Evolutionary conservation across 2,113 vertebrate genomes (phyloP).

Genomic region (Candoia aspera): DNA sequence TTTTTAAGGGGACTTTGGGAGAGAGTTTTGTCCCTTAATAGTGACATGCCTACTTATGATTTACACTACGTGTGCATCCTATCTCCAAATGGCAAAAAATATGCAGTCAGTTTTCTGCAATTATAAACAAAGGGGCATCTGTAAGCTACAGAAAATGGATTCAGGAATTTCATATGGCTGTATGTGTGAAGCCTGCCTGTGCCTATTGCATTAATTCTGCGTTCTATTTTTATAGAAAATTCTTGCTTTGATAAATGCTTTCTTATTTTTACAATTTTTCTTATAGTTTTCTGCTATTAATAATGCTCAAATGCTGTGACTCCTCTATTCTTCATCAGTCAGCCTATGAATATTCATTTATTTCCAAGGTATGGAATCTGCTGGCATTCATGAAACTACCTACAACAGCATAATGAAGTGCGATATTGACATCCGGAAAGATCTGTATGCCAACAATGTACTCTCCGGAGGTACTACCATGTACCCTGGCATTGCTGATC

Average conservation of each 20-base stretch:
- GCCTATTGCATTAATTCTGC: neutral
- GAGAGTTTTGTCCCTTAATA: neutral
- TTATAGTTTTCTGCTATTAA: neutral
- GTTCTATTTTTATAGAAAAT: neutral
- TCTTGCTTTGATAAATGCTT: neutral
- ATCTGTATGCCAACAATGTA: conserved; percentile 95
- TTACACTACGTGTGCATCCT: neutral
- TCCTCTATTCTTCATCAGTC: conserved; percentile 17
- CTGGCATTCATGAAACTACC: conserved; percentile 93
- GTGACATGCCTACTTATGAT: neutral
- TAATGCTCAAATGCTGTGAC: conserved; percentile 1
- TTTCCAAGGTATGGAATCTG: conserved; percentile 89
- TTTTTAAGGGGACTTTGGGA: neutral
- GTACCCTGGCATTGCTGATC: conserved; percentile 93
- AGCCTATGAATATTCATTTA: conserved; percentile 25
- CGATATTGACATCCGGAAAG: conserved; percentile 93
- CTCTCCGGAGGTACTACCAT: conserved; percentile 91
- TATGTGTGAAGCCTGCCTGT: neutral
- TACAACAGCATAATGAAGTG: conserved; percentile 98
- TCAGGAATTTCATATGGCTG: neutral
- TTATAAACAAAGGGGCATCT: neutral
- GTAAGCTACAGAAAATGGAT: neutral
- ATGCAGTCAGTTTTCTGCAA: neutral
- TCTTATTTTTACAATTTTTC: neutral
- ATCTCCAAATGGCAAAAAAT: neutral